These are phyloP conservation scores for Esox lucius DNA, from an alignment of 2,797 vertebrate species.

Conservation along the genomic window DNA sequence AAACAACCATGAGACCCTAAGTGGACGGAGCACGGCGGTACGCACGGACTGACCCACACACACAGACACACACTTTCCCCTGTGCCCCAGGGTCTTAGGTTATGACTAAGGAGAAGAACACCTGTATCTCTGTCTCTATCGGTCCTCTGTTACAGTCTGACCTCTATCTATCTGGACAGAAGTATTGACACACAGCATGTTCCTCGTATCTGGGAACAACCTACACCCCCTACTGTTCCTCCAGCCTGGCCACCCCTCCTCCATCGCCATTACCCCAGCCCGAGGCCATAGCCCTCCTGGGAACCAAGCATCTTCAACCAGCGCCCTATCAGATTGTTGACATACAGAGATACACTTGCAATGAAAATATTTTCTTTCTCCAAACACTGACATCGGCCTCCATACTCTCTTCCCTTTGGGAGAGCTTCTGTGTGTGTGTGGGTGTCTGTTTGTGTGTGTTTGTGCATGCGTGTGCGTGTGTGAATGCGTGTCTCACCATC, in stretches of 20 bases:
- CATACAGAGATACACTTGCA: slow-evolving; percentile 82
- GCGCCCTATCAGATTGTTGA: slow-evolving; percentile 86
- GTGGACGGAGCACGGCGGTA: not conserved
- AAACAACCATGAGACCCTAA: slow-evolving; percentile 31
- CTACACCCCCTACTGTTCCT: slow-evolving; percentile 35
- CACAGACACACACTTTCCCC: slow-evolving; percentile 3
- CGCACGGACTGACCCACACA: not conserved
- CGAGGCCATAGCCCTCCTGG: slow-evolving; percentile 76
- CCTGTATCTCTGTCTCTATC: slow-evolving; percentile 44
- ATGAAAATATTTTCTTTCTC: slow-evolving; percentile 93
- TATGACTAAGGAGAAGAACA: slow-evolving; percentile 25
- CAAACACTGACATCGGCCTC: slow-evolving; percentile 76
- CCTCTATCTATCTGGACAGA: slow-evolving; percentile 57
- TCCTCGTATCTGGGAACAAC: slow-evolving; percentile 71
- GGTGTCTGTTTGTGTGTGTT: not conserved
- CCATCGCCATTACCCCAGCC: not conserved
- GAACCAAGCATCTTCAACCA: slow-evolving; percentile 73
- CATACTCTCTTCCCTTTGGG: slow-evolving; percentile 67
- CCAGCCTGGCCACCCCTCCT: slow-evolving; percentile 23
- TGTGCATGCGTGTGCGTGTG: slow-evolving; percentile 24
- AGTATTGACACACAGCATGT: slow-evolving; percentile 73
- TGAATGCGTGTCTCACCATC: slow-evolving; percentile 33
- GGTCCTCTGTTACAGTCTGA: slow-evolving; percentile 56
- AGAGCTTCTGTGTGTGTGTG: slow-evolving; percentile 80
- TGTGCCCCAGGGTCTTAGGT: not conserved